Evolutionary conservation across 2,888 invertebrate genomes (phyloP), one percentile per base, ranked within the genome.

Genomic region (Neocrepidodera transversa): DNA sequence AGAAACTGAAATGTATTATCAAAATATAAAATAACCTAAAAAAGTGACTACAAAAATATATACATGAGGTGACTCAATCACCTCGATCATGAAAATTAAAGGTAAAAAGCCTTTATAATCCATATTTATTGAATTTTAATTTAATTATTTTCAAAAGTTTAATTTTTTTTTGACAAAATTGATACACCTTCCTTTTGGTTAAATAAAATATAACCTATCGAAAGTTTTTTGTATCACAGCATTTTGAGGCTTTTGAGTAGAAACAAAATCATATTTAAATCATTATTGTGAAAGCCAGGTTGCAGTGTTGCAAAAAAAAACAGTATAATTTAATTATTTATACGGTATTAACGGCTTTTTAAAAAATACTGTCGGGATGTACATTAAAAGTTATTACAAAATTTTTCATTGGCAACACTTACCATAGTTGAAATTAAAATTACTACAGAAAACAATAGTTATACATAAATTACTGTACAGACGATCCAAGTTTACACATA

Each of bases 211-310:
- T 50, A 57, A 57, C 52, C 8, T 23, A 58, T 63, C 54, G 60
- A 68, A 57, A 60, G 38, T 54, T 62, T 62, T 73, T 71, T 67
- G 67, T 76, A 77, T 77, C 77, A 76, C 77, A 76, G 74, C 77
- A 74, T 67, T 76, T 76, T 74, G 75, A 77, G 76, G 74, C 75
- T 68, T 74, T 72, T 70, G 69, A 74, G 74, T 70, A 60, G 64
- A 71, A 67, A 58, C 61, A 56, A 49, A 61, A 49, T 32, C n/a
- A 50, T 40, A 45, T 48, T 20, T 0, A 42, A 40, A 48, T 17
- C 23, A 6, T 5, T 23, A 23, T 23, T 23, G 14, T 28, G 17
- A 23, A 13, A 20, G 17, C 36, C 30, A 11, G 42, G 16, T 17
- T 30, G 26, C 20, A 23, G 45, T 36, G 47, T 58, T 58, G 52